These are phyloP conservation scores for Phodopus roborovskii DNA, from an alignment of 2,113 vertebrate genomes.

Conservation along the genomic window DNA sequence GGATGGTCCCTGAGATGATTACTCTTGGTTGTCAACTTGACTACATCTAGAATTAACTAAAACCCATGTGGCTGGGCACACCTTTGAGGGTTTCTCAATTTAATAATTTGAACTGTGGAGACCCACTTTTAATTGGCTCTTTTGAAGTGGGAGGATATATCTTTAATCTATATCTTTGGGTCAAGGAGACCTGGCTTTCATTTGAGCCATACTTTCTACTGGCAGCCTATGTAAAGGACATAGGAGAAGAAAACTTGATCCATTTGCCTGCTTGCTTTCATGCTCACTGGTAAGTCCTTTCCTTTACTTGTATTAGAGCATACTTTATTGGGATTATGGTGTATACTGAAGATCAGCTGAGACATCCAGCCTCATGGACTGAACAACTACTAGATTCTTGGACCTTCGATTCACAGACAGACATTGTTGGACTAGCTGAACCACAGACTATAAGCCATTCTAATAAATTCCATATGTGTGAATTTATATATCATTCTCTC, in stretches of 20 bases:
- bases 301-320: not conserved
- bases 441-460: not conserved
- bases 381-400: not conserved
- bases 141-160: not conserved
- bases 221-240: not conserved
- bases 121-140: not conserved
- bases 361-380: not conserved
- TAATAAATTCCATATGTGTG: not conserved
- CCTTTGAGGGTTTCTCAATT: not conserved
- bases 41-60: not conserved
- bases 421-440: not conserved
- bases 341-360: too few relatives aligned
- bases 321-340: not conserved
- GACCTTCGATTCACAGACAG: not conserved
- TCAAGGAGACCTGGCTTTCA: not conserved
- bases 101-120: not conserved
- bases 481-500: not conserved
- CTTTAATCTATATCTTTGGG: not conserved
- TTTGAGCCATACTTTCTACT: not conserved
- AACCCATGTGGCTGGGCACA: not conserved
- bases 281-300: not conserved
- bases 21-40: not conserved
- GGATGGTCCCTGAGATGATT: not conserved
- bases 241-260: not conserved
- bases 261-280: not conserved